phyloP scores from a whole-genome alignment of 2,113 vertebrate genomes.

The Mus pahari region DNA sequence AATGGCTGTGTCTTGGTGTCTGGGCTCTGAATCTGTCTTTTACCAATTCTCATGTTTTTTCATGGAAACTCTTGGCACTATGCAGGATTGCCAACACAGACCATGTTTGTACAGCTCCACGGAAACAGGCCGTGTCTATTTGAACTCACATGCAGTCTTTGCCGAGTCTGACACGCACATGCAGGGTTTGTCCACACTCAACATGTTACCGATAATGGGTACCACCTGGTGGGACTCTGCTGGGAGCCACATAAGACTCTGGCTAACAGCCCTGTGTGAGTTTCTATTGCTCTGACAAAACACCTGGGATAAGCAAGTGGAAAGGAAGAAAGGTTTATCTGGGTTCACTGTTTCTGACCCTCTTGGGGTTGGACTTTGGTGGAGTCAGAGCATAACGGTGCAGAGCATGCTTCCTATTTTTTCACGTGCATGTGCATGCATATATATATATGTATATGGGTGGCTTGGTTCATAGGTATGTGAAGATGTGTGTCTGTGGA shows the following conservation, averaged over 20 bases:
- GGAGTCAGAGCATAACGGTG: neutral
- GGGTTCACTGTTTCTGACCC: neutral
- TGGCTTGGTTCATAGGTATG: neutral
- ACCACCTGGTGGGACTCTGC: neutral
- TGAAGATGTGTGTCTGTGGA: neutral
- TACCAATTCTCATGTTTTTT: neutral
- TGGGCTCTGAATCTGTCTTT: neutral
- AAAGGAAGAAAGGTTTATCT: neutral
- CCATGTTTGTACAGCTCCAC: neutral
- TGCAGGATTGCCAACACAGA: neutral
- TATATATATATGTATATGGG: neutral
- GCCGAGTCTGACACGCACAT: conserved; percentile 5
- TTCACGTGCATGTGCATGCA: neutral
- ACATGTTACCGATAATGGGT: neutral
- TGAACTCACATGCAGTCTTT: neutral
- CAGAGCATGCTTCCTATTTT: neutral
- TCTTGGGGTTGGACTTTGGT: neutral
- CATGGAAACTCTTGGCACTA: neutral
- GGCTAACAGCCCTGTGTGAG: neutral
- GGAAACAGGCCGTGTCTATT: conserved; percentile 19
- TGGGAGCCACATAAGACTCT: neutral
- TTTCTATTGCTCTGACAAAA: neutral
- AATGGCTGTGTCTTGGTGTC: neutral
- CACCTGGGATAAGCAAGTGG: neutral
- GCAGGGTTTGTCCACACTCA: neutral